phyloP scores from a whole-genome alignment of 2,113 vertebrate genomes.

The Tylochromis polylepis region DNA sequence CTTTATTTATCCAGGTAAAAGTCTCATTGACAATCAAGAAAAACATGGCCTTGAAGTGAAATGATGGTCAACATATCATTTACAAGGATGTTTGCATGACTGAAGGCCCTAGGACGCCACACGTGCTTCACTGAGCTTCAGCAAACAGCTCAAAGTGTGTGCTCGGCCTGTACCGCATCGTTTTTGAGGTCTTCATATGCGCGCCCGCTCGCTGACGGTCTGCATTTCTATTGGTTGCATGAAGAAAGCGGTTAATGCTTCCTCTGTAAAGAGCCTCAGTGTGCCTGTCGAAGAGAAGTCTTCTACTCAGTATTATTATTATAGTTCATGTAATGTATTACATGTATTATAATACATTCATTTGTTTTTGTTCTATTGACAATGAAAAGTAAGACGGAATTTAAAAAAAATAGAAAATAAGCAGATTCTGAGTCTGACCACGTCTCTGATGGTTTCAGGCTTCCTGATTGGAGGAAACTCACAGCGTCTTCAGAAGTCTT shows the following conservation, averaged over 20 bases:
- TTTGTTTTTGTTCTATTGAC: neutral
- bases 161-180: neutral
- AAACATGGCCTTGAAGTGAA: neutral
- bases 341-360: neutral
- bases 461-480: neutral
- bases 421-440: neutral
- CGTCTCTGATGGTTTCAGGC: neutral
- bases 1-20: neutral
- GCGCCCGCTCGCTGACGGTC: neutral
- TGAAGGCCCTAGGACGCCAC: neutral
- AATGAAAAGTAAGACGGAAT: neutral
- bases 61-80: neutral
- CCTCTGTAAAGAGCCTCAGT: neutral
- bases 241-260: neutral
- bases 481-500: slow-evolving; percentile 74
- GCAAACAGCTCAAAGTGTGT: neutral
- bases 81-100: neutral
- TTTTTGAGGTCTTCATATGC: neutral
- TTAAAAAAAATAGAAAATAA: too few relatives aligned
- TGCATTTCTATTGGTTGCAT: neutral
- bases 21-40: neutral
- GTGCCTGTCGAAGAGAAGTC: neutral
- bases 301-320: neutral
- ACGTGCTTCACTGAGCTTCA: accelerated
- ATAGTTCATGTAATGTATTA: too few relatives aligned